Evolutionary conservation across 2,113 vertebrate species (phyloP).

Genomic region (Haliaeetus leucogaster): DNA sequence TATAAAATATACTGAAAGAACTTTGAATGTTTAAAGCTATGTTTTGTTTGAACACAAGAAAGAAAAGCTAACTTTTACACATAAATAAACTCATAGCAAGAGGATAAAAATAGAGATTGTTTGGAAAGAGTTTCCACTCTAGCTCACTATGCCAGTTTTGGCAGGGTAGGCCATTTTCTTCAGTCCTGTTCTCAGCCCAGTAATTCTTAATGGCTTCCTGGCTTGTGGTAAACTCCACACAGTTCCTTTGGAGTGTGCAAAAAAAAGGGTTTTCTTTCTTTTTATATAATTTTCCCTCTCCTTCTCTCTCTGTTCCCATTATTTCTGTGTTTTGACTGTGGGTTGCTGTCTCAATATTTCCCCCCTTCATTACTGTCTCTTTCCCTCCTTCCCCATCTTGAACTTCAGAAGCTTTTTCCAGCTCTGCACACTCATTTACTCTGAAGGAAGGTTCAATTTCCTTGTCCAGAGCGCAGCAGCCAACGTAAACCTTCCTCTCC

Average conservation of each 20-base stretch:
- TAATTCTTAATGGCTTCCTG: not conserved
- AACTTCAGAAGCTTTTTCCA: not conserved
- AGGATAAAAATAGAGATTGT: not conserved
- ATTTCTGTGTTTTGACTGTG: not conserved
- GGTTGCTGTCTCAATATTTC: not conserved
- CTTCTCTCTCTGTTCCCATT: not conserved
- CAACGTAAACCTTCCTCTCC: not conserved
- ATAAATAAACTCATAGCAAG: not conserved
- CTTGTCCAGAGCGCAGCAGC: not conserved
- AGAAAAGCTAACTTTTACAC: not conserved
- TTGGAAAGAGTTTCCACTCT: not conserved
- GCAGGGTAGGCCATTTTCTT: not conserved
- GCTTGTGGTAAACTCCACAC: not conserved
- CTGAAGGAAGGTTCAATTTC: not conserved
- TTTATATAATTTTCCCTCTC: not conserved
- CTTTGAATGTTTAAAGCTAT: not conserved
- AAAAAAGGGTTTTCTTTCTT: not conserved
- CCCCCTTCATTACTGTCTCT: not conserved
- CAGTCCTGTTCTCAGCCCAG: not conserved
- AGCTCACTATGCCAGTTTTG: not conserved
- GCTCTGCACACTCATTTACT: not conserved
- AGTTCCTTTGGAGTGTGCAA: not conserved
- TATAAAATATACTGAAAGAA: not conserved
- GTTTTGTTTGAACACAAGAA: not conserved
- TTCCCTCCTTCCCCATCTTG: not conserved